Percentiles rank a stretch among this genome's conserved stretches.
Evolutionary conservation across 1,140 invertebrate genomes (phyloP).

Genomic region (Euura saliciscinereae): DNA sequence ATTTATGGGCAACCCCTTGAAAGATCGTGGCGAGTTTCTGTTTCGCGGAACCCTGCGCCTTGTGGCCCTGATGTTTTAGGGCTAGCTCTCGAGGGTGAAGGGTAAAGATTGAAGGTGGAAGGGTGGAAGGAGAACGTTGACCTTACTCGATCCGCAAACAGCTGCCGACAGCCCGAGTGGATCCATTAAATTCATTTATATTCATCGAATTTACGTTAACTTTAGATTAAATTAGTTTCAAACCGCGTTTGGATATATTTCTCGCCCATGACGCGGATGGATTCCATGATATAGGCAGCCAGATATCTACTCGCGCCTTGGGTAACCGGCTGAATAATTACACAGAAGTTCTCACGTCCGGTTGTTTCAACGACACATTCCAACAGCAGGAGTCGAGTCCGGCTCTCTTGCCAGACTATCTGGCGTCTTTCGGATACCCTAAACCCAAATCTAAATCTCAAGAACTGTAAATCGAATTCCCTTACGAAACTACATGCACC

Average conservation of each 20-base stretch:
- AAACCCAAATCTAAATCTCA: background rate
- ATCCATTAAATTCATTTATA: constrained; percentile 7
- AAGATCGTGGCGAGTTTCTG: background rate
- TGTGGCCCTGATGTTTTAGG: background rate
- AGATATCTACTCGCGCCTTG: background rate
- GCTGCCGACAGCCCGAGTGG: background rate
- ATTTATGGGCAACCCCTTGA: background rate
- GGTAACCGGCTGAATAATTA: constrained; percentile 9
- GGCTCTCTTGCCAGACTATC: background rate
- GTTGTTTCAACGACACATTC: constrained; percentile 8
- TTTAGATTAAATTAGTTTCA: constrained; percentile 13
- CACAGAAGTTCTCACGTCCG: constrained; percentile 4
- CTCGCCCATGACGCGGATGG: background rate
- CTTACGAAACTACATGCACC: background rate
- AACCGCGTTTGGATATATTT: constrained; percentile 8
- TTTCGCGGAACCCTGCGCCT: background rate
- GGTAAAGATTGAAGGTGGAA: background rate
- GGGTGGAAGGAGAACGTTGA: background rate
- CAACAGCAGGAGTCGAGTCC: background rate
- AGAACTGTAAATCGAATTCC: background rate
- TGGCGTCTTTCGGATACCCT: constrained; percentile 3
- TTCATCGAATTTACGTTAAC: constrained; percentile 9
- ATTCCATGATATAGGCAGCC: background rate
- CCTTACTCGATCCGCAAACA: background rate
- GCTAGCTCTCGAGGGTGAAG: background rate